These are phyloP conservation scores for Epicauta chinensis DNA, from an alignment of 1,140 invertebrate species.

Conservation along the genomic window DNA sequence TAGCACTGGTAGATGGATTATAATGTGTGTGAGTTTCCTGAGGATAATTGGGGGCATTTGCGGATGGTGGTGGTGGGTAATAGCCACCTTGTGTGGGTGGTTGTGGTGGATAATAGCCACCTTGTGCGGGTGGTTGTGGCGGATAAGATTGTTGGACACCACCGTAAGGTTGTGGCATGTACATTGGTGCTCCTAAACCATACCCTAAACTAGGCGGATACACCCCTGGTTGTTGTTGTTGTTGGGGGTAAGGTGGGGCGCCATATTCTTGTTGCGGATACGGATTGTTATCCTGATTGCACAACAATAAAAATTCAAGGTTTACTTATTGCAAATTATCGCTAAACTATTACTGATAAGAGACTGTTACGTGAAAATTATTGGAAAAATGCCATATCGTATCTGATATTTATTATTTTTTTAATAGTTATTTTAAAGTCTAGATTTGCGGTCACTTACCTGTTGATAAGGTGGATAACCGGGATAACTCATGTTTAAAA, in stretches of 20 bases:
- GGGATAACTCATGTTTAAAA: slow-evolving; percentile 26
- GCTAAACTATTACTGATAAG: too few species aligned
- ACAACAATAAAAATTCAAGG: not conserved
- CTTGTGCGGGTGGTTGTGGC: not conserved
- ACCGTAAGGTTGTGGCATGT: slow-evolving; percentile 37
- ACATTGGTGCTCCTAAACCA: slow-evolving; percentile 34
- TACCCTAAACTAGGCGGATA: slow-evolving; percentile 37
- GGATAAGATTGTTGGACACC: slow-evolving; percentile 18
- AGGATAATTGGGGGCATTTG: not conserved
- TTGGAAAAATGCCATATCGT: too few species aligned
- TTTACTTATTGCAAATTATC: slow-evolving; percentile 3
- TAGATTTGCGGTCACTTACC: slow-evolving; percentile 19
- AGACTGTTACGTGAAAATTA: too few species aligned
- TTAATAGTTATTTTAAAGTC: not conserved
- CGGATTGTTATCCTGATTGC: slow-evolving; percentile 23
- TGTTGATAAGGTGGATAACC: slow-evolving; percentile 29
- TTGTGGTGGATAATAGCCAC: not conserved
- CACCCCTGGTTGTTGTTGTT: slow-evolving; percentile 22
- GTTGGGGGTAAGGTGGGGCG: slow-evolving; percentile 11
- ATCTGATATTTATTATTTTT: too few species aligned
- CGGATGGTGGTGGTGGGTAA: not conserved
- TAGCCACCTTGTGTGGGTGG: not conserved
- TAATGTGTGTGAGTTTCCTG: not conserved
- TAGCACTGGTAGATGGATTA: slow-evolving; percentile 6
- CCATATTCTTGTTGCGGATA: slow-evolving; percentile 27